Base-by-base conservation (phyloP, 2,113 vertebrate genomes). In the Gymnarchus niloticus region DNA sequence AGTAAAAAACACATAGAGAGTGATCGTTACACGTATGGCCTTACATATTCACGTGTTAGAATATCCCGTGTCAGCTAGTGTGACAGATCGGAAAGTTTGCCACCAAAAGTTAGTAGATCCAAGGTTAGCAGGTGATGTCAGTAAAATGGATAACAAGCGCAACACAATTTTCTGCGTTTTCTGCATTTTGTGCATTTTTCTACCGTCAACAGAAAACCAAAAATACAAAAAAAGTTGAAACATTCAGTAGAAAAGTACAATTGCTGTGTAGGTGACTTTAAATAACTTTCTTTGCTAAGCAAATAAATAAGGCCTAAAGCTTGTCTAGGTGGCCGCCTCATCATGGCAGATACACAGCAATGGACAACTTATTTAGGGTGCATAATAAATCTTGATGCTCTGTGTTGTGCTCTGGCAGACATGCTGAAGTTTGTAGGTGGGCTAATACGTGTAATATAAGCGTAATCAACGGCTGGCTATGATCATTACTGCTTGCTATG, bases 261-360 rank as follows among this genome's bases (percentile, higher is more conserved):
- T 28, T 82, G 80, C 80, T 82, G 49, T 82, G 80, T 82, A 82
- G 49, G 80, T 54, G 25, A 82, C 80, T 82, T 54, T 54, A 14
- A 82, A 82, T 54, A 82, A 56, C n/a, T 54, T 33, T n/a, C 80
- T 82, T 54, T 33, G n/a, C 80, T 56, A 82, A 54, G 80, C 52
- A 82, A 77, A 77, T 77, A 77, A 82, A 19, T 54, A 51, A 82
- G 48, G 46, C 49, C 51, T 54, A 54, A 82, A 54, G 49, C 76
- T 33, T n/a, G 12, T 33, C 7, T 23, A 37, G 80, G 49, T 56
- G 17, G 21, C 21, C 12, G 4, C 12, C 48, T 33, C 49, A 3
- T 82, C 25, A 82, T 48, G 80, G 80, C 51, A 33, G 37, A 48
- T 7, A n/a, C 5, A 54, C 12, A 10, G 51, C n/a, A n/a, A 52